These are phyloP conservation scores for Marmota flaviventris DNA, from an alignment of 2,113 vertebrate genomes.

Conservation along the genomic window DNA sequence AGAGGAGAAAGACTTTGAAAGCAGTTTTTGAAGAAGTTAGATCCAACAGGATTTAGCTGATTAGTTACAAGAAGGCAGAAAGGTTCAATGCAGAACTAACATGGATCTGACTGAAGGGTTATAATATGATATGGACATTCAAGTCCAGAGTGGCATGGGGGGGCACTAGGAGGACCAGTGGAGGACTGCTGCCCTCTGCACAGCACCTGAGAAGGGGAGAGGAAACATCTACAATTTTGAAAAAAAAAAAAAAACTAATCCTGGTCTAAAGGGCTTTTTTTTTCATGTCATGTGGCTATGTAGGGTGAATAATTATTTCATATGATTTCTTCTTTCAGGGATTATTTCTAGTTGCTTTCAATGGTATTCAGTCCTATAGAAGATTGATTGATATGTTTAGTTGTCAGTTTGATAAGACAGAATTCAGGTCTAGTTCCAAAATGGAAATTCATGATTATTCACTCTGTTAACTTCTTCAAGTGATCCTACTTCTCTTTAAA, in stretches of 20 bases:
- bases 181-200: not conserved
- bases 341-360: constrained; percentile 25
- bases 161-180: no score
- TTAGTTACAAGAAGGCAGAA: not conserved
- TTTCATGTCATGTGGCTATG: not conserved
- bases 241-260: not conserved
- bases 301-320: not conserved
- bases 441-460: not conserved
- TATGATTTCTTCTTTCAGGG: not conserved
- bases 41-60: not conserved
- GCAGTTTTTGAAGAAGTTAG: not conserved
- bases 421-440: not conserved
- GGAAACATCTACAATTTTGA: not conserved
- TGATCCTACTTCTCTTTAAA: not conserved
- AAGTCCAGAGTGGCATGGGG: not conserved
- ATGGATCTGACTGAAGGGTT: not conserved
- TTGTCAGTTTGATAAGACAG: not conserved
- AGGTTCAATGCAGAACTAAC: not conserved
- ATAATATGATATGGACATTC: not conserved
- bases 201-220: not conserved
- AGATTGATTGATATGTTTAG: not conserved
- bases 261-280: not conserved
- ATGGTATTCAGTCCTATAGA: not conserved
- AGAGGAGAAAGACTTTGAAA: not conserved
- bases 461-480: not conserved